These are phyloP conservation scores for Andricus curvator DNA, from an alignment of 2,888 invertebrate species.

Conservation along the genomic window DNA sequence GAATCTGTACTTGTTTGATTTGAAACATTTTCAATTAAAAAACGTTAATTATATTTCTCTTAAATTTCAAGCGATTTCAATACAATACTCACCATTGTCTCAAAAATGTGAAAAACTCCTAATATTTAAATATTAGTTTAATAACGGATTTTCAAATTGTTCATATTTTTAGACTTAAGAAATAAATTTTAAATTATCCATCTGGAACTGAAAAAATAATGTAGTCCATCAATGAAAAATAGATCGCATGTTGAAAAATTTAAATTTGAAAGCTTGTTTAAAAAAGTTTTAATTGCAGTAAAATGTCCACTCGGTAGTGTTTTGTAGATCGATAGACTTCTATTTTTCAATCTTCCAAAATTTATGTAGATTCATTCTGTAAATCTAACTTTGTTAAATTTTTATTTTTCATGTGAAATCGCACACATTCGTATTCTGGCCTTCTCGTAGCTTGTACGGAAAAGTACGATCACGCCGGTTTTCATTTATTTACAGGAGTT, in stretches of 20 bases:
- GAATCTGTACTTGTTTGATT: too few species aligned
- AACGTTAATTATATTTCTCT: too few species aligned
- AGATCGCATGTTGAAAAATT: neutral
- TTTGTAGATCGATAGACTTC: conserved; percentile 4
- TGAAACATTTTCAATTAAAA: too few species aligned
- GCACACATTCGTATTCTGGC: conserved; percentile 3
- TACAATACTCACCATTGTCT: too few species aligned
- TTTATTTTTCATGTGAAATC: conserved; percentile 22
- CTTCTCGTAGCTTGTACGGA: conserved; percentile 15
- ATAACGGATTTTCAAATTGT: too few species aligned
- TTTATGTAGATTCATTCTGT: conserved; percentile 27
- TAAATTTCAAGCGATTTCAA: too few species aligned
- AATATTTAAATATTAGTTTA: too few species aligned
- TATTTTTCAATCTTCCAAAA: conserved; percentile 18
- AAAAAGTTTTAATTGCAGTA: neutral
- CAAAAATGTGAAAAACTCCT: too few species aligned
- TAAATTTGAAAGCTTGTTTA: neutral
- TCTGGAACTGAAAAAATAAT: too few species aligned
- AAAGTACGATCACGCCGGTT: conserved; percentile 58
- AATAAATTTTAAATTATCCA: too few species aligned
- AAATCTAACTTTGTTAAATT: neutral
- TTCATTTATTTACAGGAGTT: conserved; percentile 61
- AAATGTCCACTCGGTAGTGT: neutral
- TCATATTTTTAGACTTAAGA: too few species aligned
- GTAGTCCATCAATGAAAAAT: too few species aligned